phyloP scores from a whole-genome alignment of 2,888 invertebrate genomes.

The Panopea generosa region DNA sequence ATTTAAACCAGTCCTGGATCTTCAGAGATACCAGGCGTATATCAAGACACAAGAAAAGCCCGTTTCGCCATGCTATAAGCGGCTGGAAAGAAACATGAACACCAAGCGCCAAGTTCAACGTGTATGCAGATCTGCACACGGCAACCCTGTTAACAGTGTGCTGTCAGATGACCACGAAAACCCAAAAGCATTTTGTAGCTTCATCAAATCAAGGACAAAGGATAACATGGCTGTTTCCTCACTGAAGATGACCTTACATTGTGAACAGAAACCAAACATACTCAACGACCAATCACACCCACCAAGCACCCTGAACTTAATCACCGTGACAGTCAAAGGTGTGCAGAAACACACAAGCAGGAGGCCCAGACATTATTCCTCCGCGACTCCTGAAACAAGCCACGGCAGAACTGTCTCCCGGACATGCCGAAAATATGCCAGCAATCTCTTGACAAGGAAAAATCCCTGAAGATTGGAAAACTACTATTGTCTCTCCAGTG shows the following conservation, averaged over 20 bases:
- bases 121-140: constrained; percentile 25
- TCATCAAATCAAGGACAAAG: constrained; percentile 35
- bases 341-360: too few relatives aligned
- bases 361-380: too few relatives aligned
- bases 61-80: neutral
- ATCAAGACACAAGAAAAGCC: neutral
- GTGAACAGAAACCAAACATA: constrained; percentile 6
- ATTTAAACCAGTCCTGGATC: constrained; percentile 22
- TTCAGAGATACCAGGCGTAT: constrained; percentile 4
- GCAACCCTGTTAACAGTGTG: constrained; percentile 18
- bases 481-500: too few relatives aligned
- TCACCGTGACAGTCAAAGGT: constrained; percentile 14
- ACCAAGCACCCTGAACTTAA: constrained; percentile 1
- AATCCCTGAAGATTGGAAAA: too few relatives aligned
- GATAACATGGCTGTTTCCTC: constrained; percentile 32
- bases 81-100: constrained; percentile 12
- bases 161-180: constrained; percentile 25
- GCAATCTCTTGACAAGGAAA: too few relatives aligned
- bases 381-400: too few relatives aligned
- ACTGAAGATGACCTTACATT: too few relatives aligned
- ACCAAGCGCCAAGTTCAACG: constrained; percentile 11
- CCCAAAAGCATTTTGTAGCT: constrained; percentile 28
- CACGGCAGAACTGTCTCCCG: too few relatives aligned
- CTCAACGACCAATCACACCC: constrained; percentile 8
- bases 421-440: too few relatives aligned